phyloP scores from a whole-genome alignment of 2,113 vertebrate species.

The Spermophilus dauricus region DNA sequence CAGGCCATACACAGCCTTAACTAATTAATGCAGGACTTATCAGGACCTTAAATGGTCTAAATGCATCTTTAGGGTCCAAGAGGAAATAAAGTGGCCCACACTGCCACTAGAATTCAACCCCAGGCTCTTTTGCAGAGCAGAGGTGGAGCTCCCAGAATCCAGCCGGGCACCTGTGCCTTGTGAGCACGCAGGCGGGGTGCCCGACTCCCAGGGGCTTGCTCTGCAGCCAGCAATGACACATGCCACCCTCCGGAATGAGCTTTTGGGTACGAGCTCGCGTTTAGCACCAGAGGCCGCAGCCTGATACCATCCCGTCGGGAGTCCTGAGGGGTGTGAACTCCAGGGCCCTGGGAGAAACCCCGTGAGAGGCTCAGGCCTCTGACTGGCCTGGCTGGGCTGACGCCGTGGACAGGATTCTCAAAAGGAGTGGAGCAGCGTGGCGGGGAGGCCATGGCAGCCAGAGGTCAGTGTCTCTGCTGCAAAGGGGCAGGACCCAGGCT shows the following conservation, averaged over 20 bases:
- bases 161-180: background rate
- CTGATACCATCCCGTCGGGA: accelerated
- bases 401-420: accelerated
- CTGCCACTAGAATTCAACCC: accelerated
- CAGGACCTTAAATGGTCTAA: background rate
- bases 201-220: accelerated
- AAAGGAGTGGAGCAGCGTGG: background rate
- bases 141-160: accelerated
- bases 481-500: accelerated
- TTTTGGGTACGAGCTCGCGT: accelerated
- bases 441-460: accelerated
- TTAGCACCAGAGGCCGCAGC: background rate
- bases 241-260: accelerated
- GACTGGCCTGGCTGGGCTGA: accelerated
- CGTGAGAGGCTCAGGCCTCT: accelerated
- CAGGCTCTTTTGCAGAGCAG: background rate
- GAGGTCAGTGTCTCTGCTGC: accelerated
- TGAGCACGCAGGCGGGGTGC: accelerated
- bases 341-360: background rate
- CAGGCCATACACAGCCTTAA: too few relatives aligned
- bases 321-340: background rate
- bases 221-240: accelerated
- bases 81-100: accelerated
- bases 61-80: too few relatives aligned
- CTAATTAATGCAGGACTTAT: background rate